Base-by-base conservation (phyloP, 2,113 vertebrate species). In the Opisthocomus hoazin region DNA sequence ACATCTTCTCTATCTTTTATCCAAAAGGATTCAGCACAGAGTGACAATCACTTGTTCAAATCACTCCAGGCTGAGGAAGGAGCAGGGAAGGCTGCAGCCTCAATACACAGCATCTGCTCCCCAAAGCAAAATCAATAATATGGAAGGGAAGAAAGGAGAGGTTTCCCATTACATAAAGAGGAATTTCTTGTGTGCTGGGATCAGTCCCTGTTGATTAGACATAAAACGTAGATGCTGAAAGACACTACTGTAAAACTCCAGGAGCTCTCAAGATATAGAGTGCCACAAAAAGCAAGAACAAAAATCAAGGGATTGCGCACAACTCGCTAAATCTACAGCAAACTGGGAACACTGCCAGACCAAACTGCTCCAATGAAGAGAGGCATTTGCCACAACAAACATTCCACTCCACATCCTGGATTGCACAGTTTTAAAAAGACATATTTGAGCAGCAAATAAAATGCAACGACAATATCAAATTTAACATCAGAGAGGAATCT, bases 371-470 rank as follows among this genome's bases (percentile, higher is more conserved):
- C 94, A 92, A 83, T 69, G 94, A 97, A 93, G 91, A 95, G 69
- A 94, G 74, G 92, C 91, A 69, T 94, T 96, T 89, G 90, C 96
- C 97, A 84, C 87, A 96, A 96, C 94, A 96, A 97, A 97, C 96
- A 97, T 96, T 96, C 93, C 95, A 96, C 89, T 96, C 94, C 94
- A 91, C 91, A 94, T 96, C 91, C 94, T 97, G 95, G 85, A 96
- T 96, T 93, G 82, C 88, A 87, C 84, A 82, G 89, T 87, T 94
- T 94, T 82, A 76, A 86, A 94, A 93, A 96, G 85, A 94, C 90
- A 71, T 90, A 93, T 96, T 93, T 89, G 51, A 93, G 77, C 65
- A 96, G 95, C 90, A 96, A 95, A 94, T 95, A 96, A 92, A 95
- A 96, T 70, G 69, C 85, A 93, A 95, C 76, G 51, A 78, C 51